Evolutionary conservation across 2,113 vertebrate species (phyloP).

Genomic region (Heterochromis multidens): DNA sequence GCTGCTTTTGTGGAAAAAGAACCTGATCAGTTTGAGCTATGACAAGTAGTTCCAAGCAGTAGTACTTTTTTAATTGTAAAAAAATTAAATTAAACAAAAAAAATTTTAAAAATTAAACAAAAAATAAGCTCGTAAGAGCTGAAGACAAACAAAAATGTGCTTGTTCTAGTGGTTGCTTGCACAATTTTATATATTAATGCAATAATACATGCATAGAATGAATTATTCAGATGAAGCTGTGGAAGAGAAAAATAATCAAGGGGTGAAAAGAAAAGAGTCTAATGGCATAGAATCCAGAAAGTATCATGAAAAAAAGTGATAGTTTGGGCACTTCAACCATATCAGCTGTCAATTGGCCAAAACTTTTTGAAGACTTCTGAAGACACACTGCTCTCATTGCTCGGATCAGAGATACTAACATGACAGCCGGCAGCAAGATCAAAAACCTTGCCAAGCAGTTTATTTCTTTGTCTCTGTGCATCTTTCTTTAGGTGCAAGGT

Average conservation of each 20-base stretch:
- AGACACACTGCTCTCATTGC: background rate
- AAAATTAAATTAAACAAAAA: too few relatives aligned
- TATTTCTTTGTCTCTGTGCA: slow-evolving; percentile 24
- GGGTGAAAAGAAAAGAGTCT: background rate
- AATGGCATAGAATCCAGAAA: background rate
- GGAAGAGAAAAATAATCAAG: background rate
- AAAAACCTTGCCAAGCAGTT: slow-evolving; percentile 21
- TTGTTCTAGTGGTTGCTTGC: background rate
- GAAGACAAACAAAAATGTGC: background rate
- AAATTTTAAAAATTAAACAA: too few relatives aligned
- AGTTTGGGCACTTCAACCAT: background rate
- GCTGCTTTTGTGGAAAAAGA: too few relatives aligned
- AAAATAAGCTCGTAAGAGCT: too few relatives aligned
- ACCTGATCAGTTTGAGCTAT: too few relatives aligned
- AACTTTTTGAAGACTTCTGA: slow-evolving; percentile 26
- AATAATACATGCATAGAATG: background rate
- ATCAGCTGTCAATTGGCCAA: slow-evolving; percentile 13
- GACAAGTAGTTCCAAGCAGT: too few relatives aligned
- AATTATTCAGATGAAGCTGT: background rate
- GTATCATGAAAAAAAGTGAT: background rate
- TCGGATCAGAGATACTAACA: background rate
- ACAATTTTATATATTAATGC: background rate
- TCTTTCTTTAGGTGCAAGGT: slow-evolving; percentile 38
- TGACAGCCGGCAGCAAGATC: slow-evolving; percentile 28
- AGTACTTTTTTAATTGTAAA: background rate